Base-by-base conservation (phyloP, 2,888 invertebrate species). In the Thyatira batis region DNA sequence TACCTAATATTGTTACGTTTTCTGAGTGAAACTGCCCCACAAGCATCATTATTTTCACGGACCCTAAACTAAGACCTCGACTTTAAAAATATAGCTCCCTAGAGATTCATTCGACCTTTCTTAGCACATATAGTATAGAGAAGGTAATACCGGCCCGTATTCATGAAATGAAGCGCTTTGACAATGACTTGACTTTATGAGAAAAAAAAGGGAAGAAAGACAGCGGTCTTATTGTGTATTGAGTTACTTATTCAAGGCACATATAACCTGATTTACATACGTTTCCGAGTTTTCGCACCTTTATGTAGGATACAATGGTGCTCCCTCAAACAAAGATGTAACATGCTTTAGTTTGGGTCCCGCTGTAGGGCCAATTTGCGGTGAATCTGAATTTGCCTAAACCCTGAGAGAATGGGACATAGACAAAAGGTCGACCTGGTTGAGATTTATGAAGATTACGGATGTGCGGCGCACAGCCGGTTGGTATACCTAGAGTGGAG, bases 401-500 rank as follows among this genome's bases (percentile, higher is more conserved):
- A 78, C 79, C 82, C 76, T 77, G 73, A 80, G 76, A 77, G 76
- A 80, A 79, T 69, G 78, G 76, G 76, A 84, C 85, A 82, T 76
- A 85, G 86, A 87, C 85, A 87, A 86, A 86, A 87, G 84, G 85
- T 84, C 84, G 83, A 73, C 73, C 71, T 75, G 73, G 74, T 67
- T 66, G 78, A 84, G 86, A 88, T 87, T 87, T 87, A 87, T 87
- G 82, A 82, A 86, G 84, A 87, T 87, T 87, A 84, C 81, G 84
- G 77, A 48, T 27, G 17, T 48, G 46, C 46, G 17, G 23, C 13
- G 46, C 17, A 27, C 17, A 10, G 25, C 25, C 6, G 28, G 11
- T 11, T 9, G 20, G 21, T 27, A 27, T 13, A 25, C 27, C 25
- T 46, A 2, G 2, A 27, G 27, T 8, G 8, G 8, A 3, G 27